Evolutionary conservation across 2,797 vertebrate genomes (phyloP).

Genomic region (Sebastiscus tertius): DNA sequence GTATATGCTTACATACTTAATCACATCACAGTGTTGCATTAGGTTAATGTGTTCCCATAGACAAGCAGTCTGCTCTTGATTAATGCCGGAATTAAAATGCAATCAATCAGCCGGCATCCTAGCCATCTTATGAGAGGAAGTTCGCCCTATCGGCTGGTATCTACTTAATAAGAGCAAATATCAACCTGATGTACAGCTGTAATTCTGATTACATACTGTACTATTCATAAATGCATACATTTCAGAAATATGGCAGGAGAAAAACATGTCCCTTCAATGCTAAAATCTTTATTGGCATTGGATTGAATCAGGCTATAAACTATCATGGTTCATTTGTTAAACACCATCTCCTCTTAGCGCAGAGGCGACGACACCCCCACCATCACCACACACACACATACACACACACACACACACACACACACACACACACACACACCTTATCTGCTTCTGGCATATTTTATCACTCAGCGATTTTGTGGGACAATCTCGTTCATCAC

Average conservation of each 20-base stretch:
- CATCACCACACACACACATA: neutral
- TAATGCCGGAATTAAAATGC: conserved; percentile 43
- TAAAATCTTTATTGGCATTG: conserved; percentile 19
- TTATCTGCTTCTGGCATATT: conserved; percentile 50
- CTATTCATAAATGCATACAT: neutral
- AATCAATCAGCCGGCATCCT: conserved; percentile 33
- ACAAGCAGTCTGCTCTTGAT: conserved; percentile 36
- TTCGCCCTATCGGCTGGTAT: neutral
- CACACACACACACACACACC: neutral
- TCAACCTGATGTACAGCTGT: neutral
- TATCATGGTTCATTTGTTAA: conserved; percentile 24
- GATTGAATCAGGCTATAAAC: conserved; percentile 5
- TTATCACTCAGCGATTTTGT: conserved; percentile 79
- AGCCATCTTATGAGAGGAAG: conserved; percentile 7
- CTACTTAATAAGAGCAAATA: neutral
- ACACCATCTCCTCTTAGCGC: neutral
- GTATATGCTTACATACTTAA: conserved; percentile 20
- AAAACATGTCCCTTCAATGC: conserved; percentile 1
- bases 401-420: neutral
- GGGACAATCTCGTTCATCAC: conserved; percentile 81
- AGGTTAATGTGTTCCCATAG: conserved; percentile 22
- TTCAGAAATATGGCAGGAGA: neutral
- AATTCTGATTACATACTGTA: neutral
- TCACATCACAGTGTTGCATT: conserved; percentile 23
- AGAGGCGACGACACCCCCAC: neutral